phyloP scores from a whole-genome alignment of 2,113 vertebrate genomes.

The Marcusenius ussheri region DNA sequence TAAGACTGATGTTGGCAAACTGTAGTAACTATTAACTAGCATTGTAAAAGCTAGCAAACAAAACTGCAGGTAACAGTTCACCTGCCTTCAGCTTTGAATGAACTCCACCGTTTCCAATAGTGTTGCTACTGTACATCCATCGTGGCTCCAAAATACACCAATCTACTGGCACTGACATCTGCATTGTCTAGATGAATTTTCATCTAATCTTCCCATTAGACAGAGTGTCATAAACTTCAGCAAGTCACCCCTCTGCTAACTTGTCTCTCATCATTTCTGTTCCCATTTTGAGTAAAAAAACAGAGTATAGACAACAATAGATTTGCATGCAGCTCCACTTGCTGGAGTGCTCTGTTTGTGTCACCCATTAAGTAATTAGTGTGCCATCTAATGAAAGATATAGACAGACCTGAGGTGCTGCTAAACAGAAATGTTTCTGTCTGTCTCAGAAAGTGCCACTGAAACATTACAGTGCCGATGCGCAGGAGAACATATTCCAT shows the following conservation, averaged over 20 bases:
- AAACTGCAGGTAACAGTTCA: not conserved
- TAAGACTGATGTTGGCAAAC: not conserved
- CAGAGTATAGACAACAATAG: not conserved
- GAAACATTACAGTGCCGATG: not conserved
- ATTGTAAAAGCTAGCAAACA: not conserved
- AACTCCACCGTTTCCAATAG: no score
- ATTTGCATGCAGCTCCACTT: not conserved
- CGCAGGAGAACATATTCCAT: not conserved
- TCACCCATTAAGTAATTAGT: not conserved
- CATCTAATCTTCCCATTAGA: no score
- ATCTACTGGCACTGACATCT: no score
- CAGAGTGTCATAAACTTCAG: no score
- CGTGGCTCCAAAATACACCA: no score
- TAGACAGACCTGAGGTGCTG: not conserved
- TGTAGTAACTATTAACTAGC: not conserved
- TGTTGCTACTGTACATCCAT: no score
- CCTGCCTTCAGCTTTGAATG: not conserved
- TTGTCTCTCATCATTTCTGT: no score
- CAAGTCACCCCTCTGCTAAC: no score
- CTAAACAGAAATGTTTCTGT: not conserved
- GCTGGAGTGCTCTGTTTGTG: not conserved
- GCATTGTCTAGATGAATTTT: no score
- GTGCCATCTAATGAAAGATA: not conserved
- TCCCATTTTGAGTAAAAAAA: not conserved
- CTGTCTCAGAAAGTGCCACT: not conserved